Evolutionary conservation across 1,140 invertebrate species (phyloP).

Genomic region (Mya arenaria): DNA sequence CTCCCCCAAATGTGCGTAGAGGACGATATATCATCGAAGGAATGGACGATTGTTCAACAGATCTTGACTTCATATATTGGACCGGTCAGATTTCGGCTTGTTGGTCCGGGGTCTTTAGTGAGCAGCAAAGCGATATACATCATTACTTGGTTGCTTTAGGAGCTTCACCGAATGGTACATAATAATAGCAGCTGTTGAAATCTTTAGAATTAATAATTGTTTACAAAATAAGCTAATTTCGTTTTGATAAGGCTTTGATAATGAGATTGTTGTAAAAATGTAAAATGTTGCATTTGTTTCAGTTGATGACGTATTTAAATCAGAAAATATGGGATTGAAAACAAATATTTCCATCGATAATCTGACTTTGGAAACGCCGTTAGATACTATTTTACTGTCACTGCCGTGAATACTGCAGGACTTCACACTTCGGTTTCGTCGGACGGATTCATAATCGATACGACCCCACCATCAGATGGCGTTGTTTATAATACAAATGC

Average conservation of each 20-base stretch:
- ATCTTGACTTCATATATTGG: conserved; percentile 30
- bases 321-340: neutral
- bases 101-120: conserved; percentile 57
- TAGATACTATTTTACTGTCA: conserved; percentile 59
- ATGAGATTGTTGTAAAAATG: neutral
- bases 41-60: neutral
- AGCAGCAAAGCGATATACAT: conserved; percentile 40
- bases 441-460: conserved; percentile 57
- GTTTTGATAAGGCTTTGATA: neutral
- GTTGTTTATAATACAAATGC: conserved; percentile 56
- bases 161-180: conserved; percentile 46
- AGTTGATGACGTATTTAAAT: conserved; percentile 44
- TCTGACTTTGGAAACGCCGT: conserved; percentile 35
- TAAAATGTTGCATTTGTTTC: conserved; percentile 2
- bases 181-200: too few relatives aligned
- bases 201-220: neutral
- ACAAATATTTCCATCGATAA: conserved; percentile 21
- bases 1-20: neutral
- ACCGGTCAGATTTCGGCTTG: conserved; percentile 39
- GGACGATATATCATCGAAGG: conserved; percentile 31
- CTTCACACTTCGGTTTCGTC: conserved; percentile 45
- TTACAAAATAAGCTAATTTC: neutral
- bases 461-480: conserved; percentile 46
- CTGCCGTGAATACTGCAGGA: conserved; percentile 56
- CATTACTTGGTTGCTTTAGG: conserved; percentile 51